These are phyloP conservation scores for Spodoptera litura DNA, from an alignment of 1,140 invertebrate genomes.

Conservation along the genomic window DNA sequence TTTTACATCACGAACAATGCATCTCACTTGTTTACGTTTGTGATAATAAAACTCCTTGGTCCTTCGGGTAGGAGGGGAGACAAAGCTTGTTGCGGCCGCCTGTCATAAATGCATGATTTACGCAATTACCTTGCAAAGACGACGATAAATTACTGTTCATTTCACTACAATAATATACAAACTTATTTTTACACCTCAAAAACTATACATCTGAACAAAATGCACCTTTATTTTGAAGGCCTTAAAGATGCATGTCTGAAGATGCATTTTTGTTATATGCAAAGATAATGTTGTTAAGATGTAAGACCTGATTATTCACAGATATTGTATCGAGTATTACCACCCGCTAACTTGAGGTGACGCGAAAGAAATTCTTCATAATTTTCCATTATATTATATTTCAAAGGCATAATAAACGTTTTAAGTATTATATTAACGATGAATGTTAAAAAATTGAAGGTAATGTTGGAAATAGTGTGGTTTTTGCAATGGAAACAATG, in stretches of 20 bases:
- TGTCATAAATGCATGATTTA: constrained; percentile 86
- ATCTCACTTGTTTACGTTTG: constrained; percentile 61
- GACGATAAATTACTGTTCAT: constrained; percentile 84
- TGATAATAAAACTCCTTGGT: constrained; percentile 63
- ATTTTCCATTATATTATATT: constrained; percentile 42
- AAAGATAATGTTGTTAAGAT: constrained; percentile 55
- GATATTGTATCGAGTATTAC: constrained; percentile 77
- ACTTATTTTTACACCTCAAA: constrained; percentile 50
- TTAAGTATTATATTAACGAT: constrained; percentile 38
- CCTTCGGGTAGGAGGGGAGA: constrained; percentile 70
- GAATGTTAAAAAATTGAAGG: constrained; percentile 33
- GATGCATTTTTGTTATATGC: background rate
- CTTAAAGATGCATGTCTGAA: constrained; percentile 17
- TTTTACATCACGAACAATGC: constrained; percentile 31
- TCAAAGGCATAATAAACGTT: constrained; percentile 29
- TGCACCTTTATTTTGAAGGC: constrained; percentile 54
- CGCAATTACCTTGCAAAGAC: constrained; percentile 82
- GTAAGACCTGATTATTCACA: constrained; percentile 78
- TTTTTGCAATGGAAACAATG: constrained; percentile 32
- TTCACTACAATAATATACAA: constrained; percentile 69
- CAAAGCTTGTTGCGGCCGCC: constrained; percentile 74
- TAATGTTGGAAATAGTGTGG: constrained; percentile 16
- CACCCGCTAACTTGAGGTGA: constrained; percentile 80
- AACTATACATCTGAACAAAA: constrained; percentile 44
- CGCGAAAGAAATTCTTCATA: constrained; percentile 68